These are phyloP conservation scores for Erebia epiphron DNA, from an alignment of 2,888 invertebrate species.

Conservation along the genomic window DNA sequence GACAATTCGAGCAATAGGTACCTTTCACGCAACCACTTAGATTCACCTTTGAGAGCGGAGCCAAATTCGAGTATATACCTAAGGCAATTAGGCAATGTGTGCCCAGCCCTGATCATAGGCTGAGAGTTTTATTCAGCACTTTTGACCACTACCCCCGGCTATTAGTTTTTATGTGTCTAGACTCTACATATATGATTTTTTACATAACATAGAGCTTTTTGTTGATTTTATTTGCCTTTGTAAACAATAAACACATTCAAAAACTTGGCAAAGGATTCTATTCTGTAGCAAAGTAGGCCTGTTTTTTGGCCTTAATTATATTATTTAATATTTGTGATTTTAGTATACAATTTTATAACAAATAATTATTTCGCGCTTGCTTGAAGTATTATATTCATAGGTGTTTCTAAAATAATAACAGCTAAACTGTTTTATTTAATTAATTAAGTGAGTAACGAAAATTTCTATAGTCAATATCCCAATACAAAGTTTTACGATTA, in stretches of 20 bases:
- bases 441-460: no score
- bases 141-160: slow-evolving; percentile 12
- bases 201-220: neutral
- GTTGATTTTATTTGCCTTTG: neutral
- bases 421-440: no score
- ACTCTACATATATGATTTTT: slow-evolving; percentile 4
- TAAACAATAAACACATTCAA: slow-evolving; percentile 1
- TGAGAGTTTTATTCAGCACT: slow-evolving; percentile 11
- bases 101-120: slow-evolving; percentile 33
- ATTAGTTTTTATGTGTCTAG: slow-evolving; percentile 19
- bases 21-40: no score
- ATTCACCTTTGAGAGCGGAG: neutral
- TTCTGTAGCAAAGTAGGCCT: neutral
- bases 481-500: no score
- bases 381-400: no score
- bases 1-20: no score
- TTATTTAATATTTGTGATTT: no score
- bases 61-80: neutral
- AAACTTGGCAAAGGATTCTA: neutral
- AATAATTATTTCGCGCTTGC: no score
- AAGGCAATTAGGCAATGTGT: neutral
- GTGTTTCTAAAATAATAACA: no score
- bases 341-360: no score
- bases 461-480: no score
- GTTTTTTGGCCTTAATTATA: no score